Conservation (phyloP, 64 coral and sea anemone genomes). For the Porites lutea region DNA sequence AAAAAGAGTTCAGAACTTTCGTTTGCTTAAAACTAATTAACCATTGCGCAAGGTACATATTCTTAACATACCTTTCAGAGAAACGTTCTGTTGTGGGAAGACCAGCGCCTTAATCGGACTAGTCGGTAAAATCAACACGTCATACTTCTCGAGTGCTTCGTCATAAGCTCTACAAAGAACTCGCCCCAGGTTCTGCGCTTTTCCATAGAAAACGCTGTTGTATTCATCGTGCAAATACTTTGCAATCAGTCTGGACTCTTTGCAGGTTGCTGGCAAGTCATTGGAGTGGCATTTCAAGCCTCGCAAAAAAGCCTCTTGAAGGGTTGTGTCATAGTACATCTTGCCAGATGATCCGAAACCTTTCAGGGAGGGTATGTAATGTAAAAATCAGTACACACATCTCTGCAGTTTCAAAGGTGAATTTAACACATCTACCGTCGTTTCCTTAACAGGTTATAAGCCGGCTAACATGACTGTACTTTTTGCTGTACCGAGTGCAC, state of each 20-base stretch:
- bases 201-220: constrained; percentile 63
- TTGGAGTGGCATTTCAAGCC: not conserved
- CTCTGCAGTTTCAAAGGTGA: too few species aligned
- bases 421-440: too few species aligned
- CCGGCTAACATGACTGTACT: too few species aligned
- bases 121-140: constrained; percentile 68
- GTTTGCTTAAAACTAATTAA: too few species aligned
- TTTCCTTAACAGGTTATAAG: too few species aligned
- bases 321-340: constrained; percentile 12
- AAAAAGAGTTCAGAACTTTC: too few species aligned
- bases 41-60: too few species aligned
- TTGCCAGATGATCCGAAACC: not conserved
- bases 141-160: constrained; percentile 48
- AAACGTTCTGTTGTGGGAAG: constrained; percentile 48
- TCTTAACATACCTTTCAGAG: constrained; percentile 46
- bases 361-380: not conserved
- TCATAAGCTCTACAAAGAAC: constrained; percentile 60
- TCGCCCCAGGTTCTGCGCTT: constrained; percentile 66
- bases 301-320: not conserved
- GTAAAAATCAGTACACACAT: too few species aligned
- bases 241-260: constrained; percentile 20
- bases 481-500: too few species aligned
- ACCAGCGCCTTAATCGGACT: constrained; percentile 57
- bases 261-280: not conserved
- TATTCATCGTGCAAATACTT: constrained; percentile 67